Evolutionary conservation across 2,797 vertebrate genomes (phyloP).

Genomic region (Atherinosoma microstoma): DNA sequence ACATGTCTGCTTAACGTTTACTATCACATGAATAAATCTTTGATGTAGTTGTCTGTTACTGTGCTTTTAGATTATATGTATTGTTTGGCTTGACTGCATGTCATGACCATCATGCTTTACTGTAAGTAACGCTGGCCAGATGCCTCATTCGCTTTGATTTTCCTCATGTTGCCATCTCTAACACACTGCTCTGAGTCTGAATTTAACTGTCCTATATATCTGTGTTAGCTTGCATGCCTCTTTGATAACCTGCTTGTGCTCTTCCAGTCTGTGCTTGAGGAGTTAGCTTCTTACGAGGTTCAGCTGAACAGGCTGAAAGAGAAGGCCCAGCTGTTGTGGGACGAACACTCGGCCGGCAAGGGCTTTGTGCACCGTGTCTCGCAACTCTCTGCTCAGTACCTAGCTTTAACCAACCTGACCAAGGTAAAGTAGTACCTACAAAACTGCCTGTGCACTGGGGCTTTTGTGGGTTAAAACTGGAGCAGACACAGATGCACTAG

Average conservation of each 20-base stretch:
- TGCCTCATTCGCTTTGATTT: conserved; percentile 37
- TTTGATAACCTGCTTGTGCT: conserved; percentile 86
- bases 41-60: background rate
- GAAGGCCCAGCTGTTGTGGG: conserved; percentile 95
- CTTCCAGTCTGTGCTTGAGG: conserved; percentile 97
- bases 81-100: conserved; percentile 32
- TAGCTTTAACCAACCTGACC: conserved; percentile 94
- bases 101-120: conserved; percentile 33
- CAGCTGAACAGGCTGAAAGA: conserved; percentile 95
- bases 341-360: conserved; percentile 92
- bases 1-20: conserved; percentile 32
- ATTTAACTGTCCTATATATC: conserved; percentile 62
- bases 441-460: conserved; percentile 81
- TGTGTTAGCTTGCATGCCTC: conserved; percentile 82
- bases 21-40: conserved; percentile 10
- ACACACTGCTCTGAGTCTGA: conserved; percentile 59
- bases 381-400: conserved; percentile 94
- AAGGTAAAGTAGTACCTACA: conserved; percentile 90
- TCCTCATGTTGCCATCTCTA: conserved; percentile 58
- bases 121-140: conserved; percentile 28
- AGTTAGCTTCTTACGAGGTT: conserved; percentile 91
- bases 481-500: conserved; percentile 51
- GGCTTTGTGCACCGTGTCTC: conserved; percentile 95
- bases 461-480: conserved; percentile 66
- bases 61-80: conserved; percentile 4